Conservation (phyloP, 2,797 vertebrate species). For the Sarcoramphus papa region DNA sequence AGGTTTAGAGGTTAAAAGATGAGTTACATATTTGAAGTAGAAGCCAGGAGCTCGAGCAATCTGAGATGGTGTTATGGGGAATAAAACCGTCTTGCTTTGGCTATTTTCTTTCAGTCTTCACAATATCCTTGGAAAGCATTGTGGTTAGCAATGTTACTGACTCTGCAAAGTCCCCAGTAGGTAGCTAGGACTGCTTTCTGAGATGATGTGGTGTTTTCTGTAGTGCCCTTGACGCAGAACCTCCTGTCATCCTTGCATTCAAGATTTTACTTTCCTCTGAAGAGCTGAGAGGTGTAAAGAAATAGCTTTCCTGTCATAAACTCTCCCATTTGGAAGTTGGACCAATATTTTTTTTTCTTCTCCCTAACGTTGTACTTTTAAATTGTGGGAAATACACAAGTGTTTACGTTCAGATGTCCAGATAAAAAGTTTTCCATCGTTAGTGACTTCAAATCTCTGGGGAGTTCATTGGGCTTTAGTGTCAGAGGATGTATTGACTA, state of each 20-base stretch:
- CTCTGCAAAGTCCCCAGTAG: neutral
- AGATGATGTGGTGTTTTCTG: neutral
- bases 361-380: neutral
- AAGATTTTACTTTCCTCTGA: neutral
- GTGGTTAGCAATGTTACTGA: neutral
- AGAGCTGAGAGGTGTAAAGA: neutral
- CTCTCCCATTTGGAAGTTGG: neutral
- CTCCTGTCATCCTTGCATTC: neutral
- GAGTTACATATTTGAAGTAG: neutral
- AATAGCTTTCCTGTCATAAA: neutral
- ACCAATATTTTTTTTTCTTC: neutral
- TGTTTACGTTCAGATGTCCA: slow-evolving; percentile 31
- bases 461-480: neutral
- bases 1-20: neutral
- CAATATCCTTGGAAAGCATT: neutral
- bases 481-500: neutral
- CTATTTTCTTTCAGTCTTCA: neutral
- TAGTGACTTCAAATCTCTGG: neutral
- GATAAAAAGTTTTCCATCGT: neutral
- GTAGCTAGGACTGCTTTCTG: neutral
- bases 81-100: neutral
- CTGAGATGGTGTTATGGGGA: neutral
- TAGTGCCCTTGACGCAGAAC: neutral
- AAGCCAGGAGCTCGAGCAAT: neutral
- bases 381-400: slow-evolving; percentile 14